Base-by-base conservation (phyloP, 2,113 vertebrate species). In the Garra rufa region DNA sequence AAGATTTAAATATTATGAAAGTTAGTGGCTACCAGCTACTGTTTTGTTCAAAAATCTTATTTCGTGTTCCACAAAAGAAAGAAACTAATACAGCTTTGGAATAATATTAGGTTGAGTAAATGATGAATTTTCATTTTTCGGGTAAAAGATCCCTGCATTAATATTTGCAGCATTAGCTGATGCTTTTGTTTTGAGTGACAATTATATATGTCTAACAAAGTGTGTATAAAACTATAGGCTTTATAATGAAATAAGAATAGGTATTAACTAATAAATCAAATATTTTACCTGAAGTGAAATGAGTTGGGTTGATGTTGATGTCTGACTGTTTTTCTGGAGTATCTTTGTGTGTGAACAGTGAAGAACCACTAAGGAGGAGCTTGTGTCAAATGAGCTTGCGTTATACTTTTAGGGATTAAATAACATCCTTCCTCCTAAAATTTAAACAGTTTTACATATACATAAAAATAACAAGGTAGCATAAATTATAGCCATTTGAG, bases 211-310 rank as follows among this genome's bases (percentile, higher is more conserved):
- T 2, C 6, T 61, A 26, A 13, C n/a, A 13, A 61, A 28, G 5
- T 61, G 2, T 61, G 11, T 28, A 14, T 26, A 24, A 13, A 61
- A 28, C 26, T 11, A 14, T 28, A 61, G 1, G 5, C 59, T 28
- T 61, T 5, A 61, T 14, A 28, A 61, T 61, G 9, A 3, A 71
- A 11, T n/a, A 13, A 13, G 0, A 1, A 24, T 6, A 43, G 1
- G 26, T 24, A n/a, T 73, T 43, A 73, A n/a, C 1, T 46, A 6
- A 46, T 73, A n/a, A n/a, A 71, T 71, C 6, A 70, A 70, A 43
- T 14, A 46, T 73, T 73, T 73, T 26, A 73, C 70, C 70, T 73
- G 11, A 44, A 73, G 44, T 73, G 2, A 46, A 44, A 26, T 73
- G 19, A 55, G 7, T 1, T 21, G 52, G 1, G 70, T 26, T 46